These are phyloP conservation scores for Nycticorax nycticorax DNA, from an alignment of 2,113 vertebrate species.

Conservation along the genomic window DNA sequence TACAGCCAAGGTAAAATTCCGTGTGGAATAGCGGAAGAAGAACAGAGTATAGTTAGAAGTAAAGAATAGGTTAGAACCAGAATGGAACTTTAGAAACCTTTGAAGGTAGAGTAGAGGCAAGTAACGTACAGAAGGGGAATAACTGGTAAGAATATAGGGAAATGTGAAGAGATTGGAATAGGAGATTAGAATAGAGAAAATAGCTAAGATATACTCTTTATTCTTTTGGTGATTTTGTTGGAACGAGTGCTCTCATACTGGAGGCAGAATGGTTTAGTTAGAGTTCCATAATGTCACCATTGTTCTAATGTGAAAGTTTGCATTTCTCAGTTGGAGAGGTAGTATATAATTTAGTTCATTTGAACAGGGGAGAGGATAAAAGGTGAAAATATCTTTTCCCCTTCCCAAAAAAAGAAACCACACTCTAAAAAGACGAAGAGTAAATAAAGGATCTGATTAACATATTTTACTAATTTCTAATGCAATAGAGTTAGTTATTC, in stretches of 20 bases:
- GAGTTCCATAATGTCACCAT: accelerated
- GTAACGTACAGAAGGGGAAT: background rate
- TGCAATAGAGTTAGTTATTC: background rate
- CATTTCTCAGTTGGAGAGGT: background rate
- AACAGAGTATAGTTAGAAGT: background rate
- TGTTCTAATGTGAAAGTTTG: background rate
- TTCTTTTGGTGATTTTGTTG: background rate
- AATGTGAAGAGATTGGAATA: background rate
- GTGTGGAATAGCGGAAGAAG: background rate
- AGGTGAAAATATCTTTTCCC: background rate
- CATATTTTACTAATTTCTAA: background rate
- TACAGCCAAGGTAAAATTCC: background rate
- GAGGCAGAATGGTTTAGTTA: background rate
- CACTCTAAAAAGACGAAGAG: background rate
- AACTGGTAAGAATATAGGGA: background rate
- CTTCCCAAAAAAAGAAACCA: background rate
- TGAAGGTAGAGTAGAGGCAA: background rate
- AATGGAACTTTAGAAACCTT: background rate
- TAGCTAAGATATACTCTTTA: background rate
- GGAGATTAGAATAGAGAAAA: background rate
- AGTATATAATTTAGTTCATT: background rate
- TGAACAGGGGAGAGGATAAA: background rate
- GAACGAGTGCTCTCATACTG: background rate
- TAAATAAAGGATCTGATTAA: background rate
- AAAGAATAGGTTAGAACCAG: background rate